Percentiles rank a stretch among this genome's conserved stretches.
Evolutionary conservation across 2,888 invertebrate genomes (phyloP).

Genomic region (Oxyteleia sp.): DNA sequence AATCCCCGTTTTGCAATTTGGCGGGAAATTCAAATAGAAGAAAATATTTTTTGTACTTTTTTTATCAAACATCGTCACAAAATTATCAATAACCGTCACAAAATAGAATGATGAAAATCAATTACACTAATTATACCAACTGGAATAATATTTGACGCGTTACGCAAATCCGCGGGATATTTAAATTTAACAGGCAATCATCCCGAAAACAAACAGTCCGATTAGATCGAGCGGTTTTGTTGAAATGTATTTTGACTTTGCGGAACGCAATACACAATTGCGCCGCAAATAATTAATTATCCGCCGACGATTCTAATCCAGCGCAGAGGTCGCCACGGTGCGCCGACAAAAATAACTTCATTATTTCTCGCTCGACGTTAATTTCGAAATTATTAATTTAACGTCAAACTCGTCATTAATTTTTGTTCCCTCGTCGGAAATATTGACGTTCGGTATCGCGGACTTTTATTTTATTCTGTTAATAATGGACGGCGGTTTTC

Average conservation of each 20-base stretch:
- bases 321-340: not conserved
- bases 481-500: not conserved
- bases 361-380: not conserved
- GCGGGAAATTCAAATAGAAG: too few relatives aligned
- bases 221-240: not conserved
- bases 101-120: too few relatives aligned
- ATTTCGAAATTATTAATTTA: too few relatives aligned
- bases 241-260: not conserved
- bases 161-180: too few relatives aligned
- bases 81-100: too few relatives aligned
- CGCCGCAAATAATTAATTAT: slow-evolving; percentile 17
- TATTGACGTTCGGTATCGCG: slow-evolving; percentile 16
- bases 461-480: not conserved
- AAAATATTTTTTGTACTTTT: too few relatives aligned
- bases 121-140: too few relatives aligned
- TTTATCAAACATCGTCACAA: too few relatives aligned
- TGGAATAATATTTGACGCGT: too few relatives aligned
- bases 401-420: not conserved
- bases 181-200: not conserved
- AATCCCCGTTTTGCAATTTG: too few relatives aligned
- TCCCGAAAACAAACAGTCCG: not conserved
- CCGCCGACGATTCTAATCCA: slow-evolving; percentile 10
- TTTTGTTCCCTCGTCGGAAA: not conserved
- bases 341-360: not conserved
- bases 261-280: not conserved